Evolutionary conservation across 1,140 invertebrate species (phyloP).

Genomic region (Lethrus apterus): DNA sequence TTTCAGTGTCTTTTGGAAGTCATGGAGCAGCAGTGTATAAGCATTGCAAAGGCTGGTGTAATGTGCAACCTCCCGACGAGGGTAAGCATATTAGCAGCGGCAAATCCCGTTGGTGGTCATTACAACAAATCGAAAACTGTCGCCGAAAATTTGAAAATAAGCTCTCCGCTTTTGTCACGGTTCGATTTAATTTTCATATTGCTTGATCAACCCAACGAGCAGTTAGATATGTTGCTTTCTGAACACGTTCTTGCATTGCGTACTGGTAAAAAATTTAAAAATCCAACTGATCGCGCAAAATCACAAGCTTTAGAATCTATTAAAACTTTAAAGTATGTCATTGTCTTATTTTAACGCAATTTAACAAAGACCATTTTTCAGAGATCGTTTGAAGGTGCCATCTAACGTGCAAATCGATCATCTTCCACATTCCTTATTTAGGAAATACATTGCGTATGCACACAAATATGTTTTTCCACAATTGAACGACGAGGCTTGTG

Average conservation of each 20-base stretch:
- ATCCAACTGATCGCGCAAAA: no score
- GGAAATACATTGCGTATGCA: constrained; percentile 90
- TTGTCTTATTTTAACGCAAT: no score
- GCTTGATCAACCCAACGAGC: constrained; percentile 75
- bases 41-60: constrained; percentile 82
- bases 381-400: constrained; percentile 47
- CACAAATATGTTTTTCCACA: constrained; percentile 80
- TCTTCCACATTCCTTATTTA: constrained; percentile 66
- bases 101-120: constrained; percentile 83
- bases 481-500: constrained; percentile 61
- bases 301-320: no score
- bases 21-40: constrained; percentile 91
- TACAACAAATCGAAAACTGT: constrained; percentile 85
- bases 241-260: constrained; percentile 76
- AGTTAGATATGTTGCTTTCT: constrained; percentile 68
- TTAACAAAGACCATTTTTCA: no score
- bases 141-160: constrained; percentile 83
- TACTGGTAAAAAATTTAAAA: constrained; percentile 42
- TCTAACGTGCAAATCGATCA: constrained; percentile 57
- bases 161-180: constrained; percentile 75
- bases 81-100: constrained; percentile 82
- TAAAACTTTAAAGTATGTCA: no score
- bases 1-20: constrained; percentile 68
- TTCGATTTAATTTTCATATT: constrained; percentile 93
- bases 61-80: constrained; percentile 71